Evolutionary conservation across 1,140 invertebrate species (phyloP).

Genomic region (Heliconius hewitsoni): DNA sequence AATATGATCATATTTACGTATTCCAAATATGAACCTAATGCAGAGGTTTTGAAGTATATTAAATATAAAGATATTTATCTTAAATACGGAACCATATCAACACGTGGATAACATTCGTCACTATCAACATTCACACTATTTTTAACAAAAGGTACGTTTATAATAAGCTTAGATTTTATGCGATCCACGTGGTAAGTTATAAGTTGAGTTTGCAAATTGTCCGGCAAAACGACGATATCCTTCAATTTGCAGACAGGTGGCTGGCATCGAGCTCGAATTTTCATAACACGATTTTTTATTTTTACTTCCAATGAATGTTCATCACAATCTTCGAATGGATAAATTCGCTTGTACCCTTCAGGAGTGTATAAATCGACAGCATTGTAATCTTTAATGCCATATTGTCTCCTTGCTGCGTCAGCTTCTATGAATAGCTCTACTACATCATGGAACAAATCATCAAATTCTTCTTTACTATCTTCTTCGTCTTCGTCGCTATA

Average conservation of each 20-base stretch:
- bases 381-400: conserved; percentile 6
- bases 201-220: not conserved
- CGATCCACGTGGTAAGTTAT: not conserved
- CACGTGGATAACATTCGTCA: not conserved
- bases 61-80: not conserved
- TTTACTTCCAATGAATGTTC: not conserved
- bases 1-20: too few relatives aligned
- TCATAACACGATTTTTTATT: not conserved
- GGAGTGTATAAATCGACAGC: not conserved
- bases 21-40: too few relatives aligned
- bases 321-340: not conserved
- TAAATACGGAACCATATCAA: not conserved
- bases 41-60: too few relatives aligned
- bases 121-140: not conserved
- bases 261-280: not conserved
- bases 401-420: not conserved
- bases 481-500: not conserved
- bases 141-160: not conserved
- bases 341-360: not conserved
- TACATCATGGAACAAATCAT: not conserved
- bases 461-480: not conserved
- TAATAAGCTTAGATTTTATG: not conserved
- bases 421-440: conserved; percentile 6
- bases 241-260: not conserved
- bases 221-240: not conserved